Evolutionary conservation across 2,113 vertebrate species (phyloP).

Genomic region (Meriones unguiculatus): DNA sequence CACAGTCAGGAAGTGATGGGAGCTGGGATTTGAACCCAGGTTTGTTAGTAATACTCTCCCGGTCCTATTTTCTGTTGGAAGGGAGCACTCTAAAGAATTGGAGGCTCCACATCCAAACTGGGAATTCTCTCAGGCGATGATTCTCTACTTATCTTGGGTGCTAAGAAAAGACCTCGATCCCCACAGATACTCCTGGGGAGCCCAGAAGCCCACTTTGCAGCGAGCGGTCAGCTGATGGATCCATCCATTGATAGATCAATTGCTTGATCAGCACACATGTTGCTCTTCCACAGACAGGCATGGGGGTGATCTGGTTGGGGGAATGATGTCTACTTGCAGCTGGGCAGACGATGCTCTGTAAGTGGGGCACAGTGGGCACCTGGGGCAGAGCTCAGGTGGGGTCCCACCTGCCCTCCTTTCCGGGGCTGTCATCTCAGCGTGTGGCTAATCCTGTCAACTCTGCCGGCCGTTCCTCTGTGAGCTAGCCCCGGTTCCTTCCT

Average conservation of each 20-base stretch:
- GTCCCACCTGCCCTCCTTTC: too few species aligned
- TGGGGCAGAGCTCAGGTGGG: rapidly evolving
- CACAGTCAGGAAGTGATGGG: background rate
- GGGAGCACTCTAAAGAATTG: background rate
- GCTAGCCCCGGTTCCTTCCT: background rate
- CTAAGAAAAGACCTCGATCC: background rate
- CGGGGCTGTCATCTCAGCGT: background rate
- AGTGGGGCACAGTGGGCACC: background rate
- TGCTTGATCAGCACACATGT: too few species aligned
- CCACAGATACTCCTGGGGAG: background rate
- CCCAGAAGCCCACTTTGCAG: background rate
- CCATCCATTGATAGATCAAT: too few species aligned
- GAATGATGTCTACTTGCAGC: background rate
- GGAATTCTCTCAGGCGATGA: background rate
- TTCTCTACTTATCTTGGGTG: background rate
- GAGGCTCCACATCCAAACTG: background rate
- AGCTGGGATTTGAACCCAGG: background rate
- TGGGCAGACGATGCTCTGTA: background rate
- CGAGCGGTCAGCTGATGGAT: background rate
- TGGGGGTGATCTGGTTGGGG: background rate
- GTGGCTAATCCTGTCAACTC: background rate
- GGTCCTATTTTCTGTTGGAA: background rate
- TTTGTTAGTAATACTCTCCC: background rate
- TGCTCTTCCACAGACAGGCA: background rate
- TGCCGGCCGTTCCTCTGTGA: background rate